A percentile compares a stretch with the other conserved stretches of the same genome.
phyloP scores from a whole-genome alignment of 2,888 invertebrate genomes.

The Netelia fuscicornis region DNA sequence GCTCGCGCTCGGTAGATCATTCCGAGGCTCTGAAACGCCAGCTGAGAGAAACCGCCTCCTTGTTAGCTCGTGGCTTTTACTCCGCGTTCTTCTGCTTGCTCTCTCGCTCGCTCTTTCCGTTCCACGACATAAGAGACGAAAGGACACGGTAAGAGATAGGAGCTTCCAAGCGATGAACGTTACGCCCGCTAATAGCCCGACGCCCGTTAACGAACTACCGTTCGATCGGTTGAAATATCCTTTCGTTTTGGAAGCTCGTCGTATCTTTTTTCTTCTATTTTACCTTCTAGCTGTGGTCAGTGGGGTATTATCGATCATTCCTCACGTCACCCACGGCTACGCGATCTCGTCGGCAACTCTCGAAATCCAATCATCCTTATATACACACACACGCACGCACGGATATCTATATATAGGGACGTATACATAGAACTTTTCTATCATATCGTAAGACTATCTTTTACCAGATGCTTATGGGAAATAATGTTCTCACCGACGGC shows the following conservation, averaged over 20 bases:
- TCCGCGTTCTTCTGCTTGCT: background rate
- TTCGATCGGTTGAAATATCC: conserved; percentile 59
- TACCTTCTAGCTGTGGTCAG: conserved; percentile 25
- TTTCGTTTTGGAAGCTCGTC: background rate
- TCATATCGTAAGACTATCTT: conserved; percentile 57
- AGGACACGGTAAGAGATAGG: conserved; percentile 72
- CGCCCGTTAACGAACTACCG: conserved; percentile 83
- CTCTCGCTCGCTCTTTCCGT: conserved; percentile 78
- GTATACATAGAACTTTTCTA: conserved; percentile 17
- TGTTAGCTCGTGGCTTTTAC: conserved; percentile 79
- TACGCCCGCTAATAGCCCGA: conserved; percentile 83
- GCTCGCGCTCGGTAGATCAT: conserved; percentile 83
- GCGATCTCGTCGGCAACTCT: conserved; percentile 24
- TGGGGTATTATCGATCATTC: conserved; percentile 59
- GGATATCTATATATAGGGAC: conserved; percentile 21
- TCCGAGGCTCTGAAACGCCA: conserved; percentile 72
- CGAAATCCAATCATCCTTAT: conserved; percentile 64
- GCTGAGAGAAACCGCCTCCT: conserved; percentile 82
- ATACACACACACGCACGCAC: background rate
- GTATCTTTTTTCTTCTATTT: background rate
- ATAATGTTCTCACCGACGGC: conserved; percentile 63
- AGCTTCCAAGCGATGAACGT: conserved; percentile 74
- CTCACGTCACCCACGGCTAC: conserved; percentile 63
- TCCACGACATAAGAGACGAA: conserved; percentile 75
- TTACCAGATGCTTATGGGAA: conserved; percentile 67